A percentile compares a stretch with the other conserved stretches of the same genome.
These are phyloP conservation scores for Ophion costatus DNA, from an alignment of 2,888 invertebrate genomes.

Conservation along the genomic window DNA sequence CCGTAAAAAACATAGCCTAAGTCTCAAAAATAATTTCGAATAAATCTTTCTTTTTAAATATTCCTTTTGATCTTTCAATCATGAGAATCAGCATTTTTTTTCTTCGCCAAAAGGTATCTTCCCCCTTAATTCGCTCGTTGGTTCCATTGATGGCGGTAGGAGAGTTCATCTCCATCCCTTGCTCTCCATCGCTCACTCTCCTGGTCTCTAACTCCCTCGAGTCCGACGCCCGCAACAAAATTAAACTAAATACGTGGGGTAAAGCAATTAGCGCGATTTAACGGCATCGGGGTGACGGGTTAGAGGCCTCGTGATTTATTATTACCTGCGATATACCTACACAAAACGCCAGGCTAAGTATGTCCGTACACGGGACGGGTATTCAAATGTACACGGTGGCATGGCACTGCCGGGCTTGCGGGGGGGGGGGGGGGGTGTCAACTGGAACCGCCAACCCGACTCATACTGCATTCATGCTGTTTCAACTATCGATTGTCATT, in stretches of 20 bases:
- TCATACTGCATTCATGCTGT: background rate
- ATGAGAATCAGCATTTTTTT: too few relatives aligned
- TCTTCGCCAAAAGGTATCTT: too few relatives aligned
- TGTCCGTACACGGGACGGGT: background rate
- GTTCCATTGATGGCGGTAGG: slow-evolving; percentile 38
- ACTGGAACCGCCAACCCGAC: background rate
- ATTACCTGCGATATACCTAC: slow-evolving; percentile 41
- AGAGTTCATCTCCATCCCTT: slow-evolving; percentile 5
- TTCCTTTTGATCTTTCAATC: too few relatives aligned
- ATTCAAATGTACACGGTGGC: background rate
- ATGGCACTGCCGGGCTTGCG: background rate
- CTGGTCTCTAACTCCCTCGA: slow-evolving; percentile 57
- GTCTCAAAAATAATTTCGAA: too few relatives aligned
- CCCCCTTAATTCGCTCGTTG: slow-evolving; percentile 27
- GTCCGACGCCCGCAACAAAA: slow-evolving; percentile 73
- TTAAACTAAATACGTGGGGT: slow-evolving; percentile 79
- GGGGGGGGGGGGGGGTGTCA: background rate
- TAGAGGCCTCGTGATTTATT: slow-evolving; percentile 66
- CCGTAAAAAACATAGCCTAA: too few relatives aligned
- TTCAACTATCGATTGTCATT: background rate
- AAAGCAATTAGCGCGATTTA: slow-evolving; percentile 80
- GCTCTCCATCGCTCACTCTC: slow-evolving; percentile 35
- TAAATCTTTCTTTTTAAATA: too few relatives aligned
- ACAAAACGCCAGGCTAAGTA: background rate
- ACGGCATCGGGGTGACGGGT: slow-evolving; percentile 66